Evolutionary conservation across 2,888 invertebrate species (phyloP).

Genomic region (Ectemnius cavifrons): DNA sequence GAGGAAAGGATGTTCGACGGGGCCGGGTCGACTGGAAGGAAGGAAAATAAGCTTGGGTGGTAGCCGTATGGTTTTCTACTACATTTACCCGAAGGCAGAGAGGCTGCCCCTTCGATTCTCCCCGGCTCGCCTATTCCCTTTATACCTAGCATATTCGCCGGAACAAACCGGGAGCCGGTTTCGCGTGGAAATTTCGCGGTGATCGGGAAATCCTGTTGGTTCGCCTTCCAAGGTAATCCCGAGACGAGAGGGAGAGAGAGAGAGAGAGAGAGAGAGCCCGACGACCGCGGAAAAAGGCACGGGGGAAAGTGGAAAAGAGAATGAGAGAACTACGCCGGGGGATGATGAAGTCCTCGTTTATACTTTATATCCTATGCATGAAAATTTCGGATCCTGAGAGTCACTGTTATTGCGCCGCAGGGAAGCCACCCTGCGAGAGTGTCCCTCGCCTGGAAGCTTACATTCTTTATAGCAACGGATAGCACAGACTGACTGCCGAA

Average conservation of each 20-base stretch:
- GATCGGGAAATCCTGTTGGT: slow-evolving; percentile 30
- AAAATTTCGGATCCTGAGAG: slow-evolving; percentile 62
- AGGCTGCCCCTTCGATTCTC: slow-evolving; percentile 33
- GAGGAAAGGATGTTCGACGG: neutral
- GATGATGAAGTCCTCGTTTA: slow-evolving; percentile 62
- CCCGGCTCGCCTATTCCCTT: slow-evolving; percentile 16
- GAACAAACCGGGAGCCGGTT: slow-evolving; percentile 30
- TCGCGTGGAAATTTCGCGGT: slow-evolving; percentile 26
- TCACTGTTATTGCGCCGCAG: slow-evolving; percentile 57
- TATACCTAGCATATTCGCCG: slow-evolving; percentile 38
- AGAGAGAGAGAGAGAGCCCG: neutral
- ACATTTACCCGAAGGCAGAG: slow-evolving; percentile 40
- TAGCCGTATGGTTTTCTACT: slow-evolving; percentile 39
- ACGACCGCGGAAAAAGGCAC: neutral
- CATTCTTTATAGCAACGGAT: slow-evolving; percentile 71
- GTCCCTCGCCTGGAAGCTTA: slow-evolving; percentile 52
- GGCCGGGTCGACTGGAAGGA: slow-evolving; percentile 37
- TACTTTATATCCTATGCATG: slow-evolving; percentile 66
- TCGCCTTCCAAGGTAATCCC: slow-evolving; percentile 4
- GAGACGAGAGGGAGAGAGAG: neutral
- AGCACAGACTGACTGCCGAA: slow-evolving; percentile 57
- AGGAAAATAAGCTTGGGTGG: slow-evolving; percentile 43
- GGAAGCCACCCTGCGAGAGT: slow-evolving; percentile 32
- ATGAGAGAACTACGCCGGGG: slow-evolving; percentile 1
- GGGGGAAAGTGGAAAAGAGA: neutral